Evolutionary conservation across 2,797 vertebrate species (phyloP).

Genomic region (Phaenicophaeus curvirostris): DNA sequence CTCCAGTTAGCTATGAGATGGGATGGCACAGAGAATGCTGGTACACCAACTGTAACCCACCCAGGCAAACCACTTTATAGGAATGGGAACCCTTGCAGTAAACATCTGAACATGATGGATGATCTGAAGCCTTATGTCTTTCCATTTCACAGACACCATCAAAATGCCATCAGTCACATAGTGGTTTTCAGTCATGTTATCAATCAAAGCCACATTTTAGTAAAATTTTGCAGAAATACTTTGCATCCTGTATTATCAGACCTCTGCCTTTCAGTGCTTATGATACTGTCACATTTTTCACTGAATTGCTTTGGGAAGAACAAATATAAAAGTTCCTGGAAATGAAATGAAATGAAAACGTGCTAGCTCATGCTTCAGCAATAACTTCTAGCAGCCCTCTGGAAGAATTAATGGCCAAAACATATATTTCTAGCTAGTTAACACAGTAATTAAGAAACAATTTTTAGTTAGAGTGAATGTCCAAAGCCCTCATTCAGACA

Average conservation of each 20-base stretch:
- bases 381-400: background rate
- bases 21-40: background rate
- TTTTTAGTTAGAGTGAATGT: background rate
- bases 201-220: slow-evolving; percentile 26
- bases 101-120: slow-evolving; percentile 11
- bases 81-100: background rate
- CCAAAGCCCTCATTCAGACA: background rate
- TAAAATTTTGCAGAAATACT: slow-evolving; percentile 20
- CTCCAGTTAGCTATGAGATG: accelerated
- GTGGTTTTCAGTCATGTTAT: background rate
- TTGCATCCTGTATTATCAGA: slow-evolving; percentile 15
- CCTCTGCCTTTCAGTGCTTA: background rate
- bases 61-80: background rate
- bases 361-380: background rate
- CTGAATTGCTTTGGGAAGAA: background rate
- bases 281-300: background rate
- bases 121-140: slow-evolving; percentile 5
- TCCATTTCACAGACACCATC: background rate
- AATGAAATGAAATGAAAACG: background rate
- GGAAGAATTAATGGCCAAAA: background rate
- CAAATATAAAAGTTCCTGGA: slow-evolving; percentile 1
- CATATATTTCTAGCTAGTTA: background rate
- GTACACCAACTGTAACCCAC: background rate
- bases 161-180: background rate
- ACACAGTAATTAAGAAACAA: background rate